Evolutionary conservation across 2,888 invertebrate genomes (phyloP).

Genomic region (Acanthosoma haemorrhoidale): DNA sequence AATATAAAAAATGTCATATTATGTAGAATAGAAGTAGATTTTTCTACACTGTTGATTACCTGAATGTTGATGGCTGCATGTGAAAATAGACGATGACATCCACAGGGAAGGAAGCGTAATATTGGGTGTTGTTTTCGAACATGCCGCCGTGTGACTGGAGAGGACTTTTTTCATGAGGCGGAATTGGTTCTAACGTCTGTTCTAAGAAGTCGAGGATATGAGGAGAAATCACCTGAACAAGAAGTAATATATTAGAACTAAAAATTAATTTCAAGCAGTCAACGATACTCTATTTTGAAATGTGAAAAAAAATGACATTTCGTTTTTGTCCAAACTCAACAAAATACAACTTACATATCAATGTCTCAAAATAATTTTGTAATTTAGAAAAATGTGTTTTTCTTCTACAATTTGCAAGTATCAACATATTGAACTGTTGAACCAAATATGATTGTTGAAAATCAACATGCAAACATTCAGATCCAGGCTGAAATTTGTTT

Average conservation of each 20-base stretch:
- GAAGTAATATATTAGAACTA: not conserved
- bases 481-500: no score
- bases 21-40: not conserved
- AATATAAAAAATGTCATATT: not conserved
- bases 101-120: conserved; percentile 92
- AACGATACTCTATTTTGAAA: no score
- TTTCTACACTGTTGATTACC: not conserved
- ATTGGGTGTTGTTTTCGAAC: conserved; percentile 49
- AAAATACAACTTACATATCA: no score
- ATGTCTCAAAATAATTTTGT: not conserved
- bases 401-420: no score
- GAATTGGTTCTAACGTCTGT: conserved; percentile 93
- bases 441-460: no score
- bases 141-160: conserved; percentile 39
- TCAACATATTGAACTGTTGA: no score
- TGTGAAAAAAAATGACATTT: not conserved
- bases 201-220: conserved; percentile 95
- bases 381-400: no score
- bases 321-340: no score
- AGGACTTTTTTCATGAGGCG: conserved; percentile 49
- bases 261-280: not conserved
- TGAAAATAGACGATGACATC: conserved; percentile 98
- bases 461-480: no score
- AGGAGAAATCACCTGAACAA: conserved; percentile 70
- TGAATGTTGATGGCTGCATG: conserved; percentile 93